Percentiles rank a stretch among this genome's conserved stretches.
Evolutionary conservation across 2,888 invertebrate genomes (phyloP).

Genomic region (Apoda limacodes): DNA sequence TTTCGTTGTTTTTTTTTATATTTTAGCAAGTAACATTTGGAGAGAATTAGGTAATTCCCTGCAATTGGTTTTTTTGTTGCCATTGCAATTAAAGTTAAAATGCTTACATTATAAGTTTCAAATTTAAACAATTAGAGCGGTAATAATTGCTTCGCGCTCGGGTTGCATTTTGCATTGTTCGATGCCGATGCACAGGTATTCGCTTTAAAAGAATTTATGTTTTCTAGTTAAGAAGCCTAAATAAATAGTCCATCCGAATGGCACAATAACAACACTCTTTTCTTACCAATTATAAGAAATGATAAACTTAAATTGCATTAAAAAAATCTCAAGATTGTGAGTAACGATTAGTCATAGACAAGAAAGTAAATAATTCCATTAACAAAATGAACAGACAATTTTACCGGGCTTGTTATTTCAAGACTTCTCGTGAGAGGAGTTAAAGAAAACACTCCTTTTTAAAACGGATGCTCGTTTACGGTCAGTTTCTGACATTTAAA

Average conservation of each 20-base stretch:
- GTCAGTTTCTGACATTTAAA: conserved; percentile 63
- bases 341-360: conserved; percentile 52
- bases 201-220: conserved; percentile 42
- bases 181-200: conserved; percentile 57
- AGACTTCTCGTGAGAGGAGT: conserved; percentile 34
- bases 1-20: no score
- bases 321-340: conserved; percentile 41
- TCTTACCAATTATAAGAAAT: no score
- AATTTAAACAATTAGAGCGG: conserved; percentile 62
- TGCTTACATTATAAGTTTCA: conserved; percentile 60
- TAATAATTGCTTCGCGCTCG: conserved; percentile 39
- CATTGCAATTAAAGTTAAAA: conserved; percentile 43
- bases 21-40: no score
- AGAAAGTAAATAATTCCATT: conserved; percentile 59
- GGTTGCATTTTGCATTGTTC: conserved; percentile 63
- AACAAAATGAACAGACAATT: conserved; percentile 53
- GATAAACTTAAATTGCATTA: no score
- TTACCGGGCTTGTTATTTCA: conserved; percentile 50
- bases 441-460: conserved; percentile 63
- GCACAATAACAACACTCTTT: conserved; percentile 27
- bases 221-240: conserved; percentile 51
- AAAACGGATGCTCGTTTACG: conserved; percentile 56
- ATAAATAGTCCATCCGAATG: conserved; percentile 35
- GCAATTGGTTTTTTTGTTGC: no score
- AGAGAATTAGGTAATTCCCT: no score